Conservation (phyloP, 53 echinoderm and acorn worm species). For the Holothuria scabra region DNA sequence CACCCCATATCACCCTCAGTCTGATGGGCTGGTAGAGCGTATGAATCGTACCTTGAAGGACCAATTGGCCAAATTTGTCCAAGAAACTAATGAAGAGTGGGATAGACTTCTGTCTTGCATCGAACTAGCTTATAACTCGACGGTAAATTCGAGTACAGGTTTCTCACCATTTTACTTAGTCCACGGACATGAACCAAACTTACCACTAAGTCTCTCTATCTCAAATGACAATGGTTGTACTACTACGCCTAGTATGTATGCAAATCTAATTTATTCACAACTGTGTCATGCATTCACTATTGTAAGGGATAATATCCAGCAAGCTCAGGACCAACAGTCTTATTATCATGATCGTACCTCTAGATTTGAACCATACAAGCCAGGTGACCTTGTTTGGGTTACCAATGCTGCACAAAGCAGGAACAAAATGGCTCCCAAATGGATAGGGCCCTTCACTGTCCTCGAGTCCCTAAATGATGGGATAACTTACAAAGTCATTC, state of each 20-base stretch:
- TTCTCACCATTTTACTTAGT: conserved; percentile 62
- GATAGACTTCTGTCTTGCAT: conserved; percentile 52
- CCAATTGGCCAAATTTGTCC: conserved; percentile 56
- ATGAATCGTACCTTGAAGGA: conserved; percentile 56
- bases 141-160: conserved; percentile 60
- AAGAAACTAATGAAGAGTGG: conserved; percentile 51
- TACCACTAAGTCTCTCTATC: conserved; percentile 36
- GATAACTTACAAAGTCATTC: conserved; percentile 14
- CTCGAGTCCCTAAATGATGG: not conserved
- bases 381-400: conserved; percentile 44
- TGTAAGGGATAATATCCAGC: not conserved
- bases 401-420: conserved; percentile 17
- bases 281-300: conserved; percentile 22
- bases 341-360: conserved; percentile 23
- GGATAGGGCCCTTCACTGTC: conserved; percentile 58
- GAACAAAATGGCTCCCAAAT: conserved; percentile 42
- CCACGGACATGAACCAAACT: conserved; percentile 56
- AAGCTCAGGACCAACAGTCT: not conserved
- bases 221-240: not conserved
- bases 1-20: conserved; percentile 64
- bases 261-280: not conserved
- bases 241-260: not conserved
- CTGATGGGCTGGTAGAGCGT: conserved; percentile 61
- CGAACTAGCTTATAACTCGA: conserved; percentile 63
- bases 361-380: conserved; percentile 49